Evolutionary conservation across 2,888 invertebrate genomes (phyloP).

Genomic region (Cheilosia soror): DNA sequence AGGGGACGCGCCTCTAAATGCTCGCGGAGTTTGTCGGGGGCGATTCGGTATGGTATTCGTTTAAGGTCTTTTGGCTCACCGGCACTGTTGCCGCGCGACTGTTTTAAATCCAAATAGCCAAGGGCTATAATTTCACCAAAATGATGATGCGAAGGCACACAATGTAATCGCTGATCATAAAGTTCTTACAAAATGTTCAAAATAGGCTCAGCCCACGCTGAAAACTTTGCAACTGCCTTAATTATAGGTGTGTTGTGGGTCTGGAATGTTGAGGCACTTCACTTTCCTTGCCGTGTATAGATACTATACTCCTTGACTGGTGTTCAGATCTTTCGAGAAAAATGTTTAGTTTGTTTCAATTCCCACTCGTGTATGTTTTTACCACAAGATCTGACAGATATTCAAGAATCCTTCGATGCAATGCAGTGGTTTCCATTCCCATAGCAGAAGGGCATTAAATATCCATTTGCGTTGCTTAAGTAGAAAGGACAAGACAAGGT

Average conservation of each 20-base stretch:
- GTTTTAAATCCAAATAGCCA: conserved; percentile 75
- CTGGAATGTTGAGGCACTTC: conserved; percentile 71
- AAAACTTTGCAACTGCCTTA: conserved; percentile 76
- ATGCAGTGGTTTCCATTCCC: conserved; percentile 29
- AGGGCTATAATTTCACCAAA: conserved; percentile 76
- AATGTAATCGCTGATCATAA: conserved; percentile 76
- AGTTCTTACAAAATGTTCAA: conserved; percentile 76
- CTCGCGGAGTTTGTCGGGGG: conserved; percentile 73
- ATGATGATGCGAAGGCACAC: conserved; percentile 76
- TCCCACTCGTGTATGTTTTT: conserved; percentile 48
- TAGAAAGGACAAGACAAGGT: conserved; percentile 53
- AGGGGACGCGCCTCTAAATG: conserved; percentile 67
- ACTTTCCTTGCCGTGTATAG: conserved; percentile 59
- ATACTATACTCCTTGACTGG: background rate
- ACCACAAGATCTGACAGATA: conserved; percentile 54
- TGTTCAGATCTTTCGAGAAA: conserved; percentile 16
- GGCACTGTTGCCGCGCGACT: conserved; percentile 61
- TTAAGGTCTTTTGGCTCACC: conserved; percentile 60
- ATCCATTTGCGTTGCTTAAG: conserved; percentile 69
- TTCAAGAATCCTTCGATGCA: conserved; percentile 38
- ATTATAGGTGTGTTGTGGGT: conserved; percentile 75
- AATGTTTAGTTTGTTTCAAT: conserved; percentile 35
- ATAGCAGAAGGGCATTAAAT: conserved; percentile 63
- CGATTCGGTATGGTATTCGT: conserved; percentile 74
- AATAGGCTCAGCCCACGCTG: conserved; percentile 76